Conservation (phyloP, 1,140 invertebrate genomes). For the Drosophila varians region DNA sequence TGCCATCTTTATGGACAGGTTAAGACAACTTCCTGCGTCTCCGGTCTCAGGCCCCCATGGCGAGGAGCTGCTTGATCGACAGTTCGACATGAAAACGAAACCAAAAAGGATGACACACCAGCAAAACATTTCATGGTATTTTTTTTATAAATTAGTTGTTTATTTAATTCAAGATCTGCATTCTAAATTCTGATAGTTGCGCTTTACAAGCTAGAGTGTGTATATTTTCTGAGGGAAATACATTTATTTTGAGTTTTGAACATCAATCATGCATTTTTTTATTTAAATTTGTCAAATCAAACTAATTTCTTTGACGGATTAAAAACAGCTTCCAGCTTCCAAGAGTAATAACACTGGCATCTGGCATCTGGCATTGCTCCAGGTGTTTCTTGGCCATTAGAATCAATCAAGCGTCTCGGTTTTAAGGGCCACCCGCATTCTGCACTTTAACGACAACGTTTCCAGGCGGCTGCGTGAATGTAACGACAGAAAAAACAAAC, state of each 20-base stretch:
- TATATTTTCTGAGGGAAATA: too few relatives aligned
- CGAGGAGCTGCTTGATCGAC: constrained; percentile 23
- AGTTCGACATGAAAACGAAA: constrained; percentile 44
- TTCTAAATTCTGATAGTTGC: background rate
- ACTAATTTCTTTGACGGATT: background rate
- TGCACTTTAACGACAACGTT: constrained; percentile 19
- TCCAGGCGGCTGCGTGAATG: constrained; percentile 24
- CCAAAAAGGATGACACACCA: constrained; percentile 45
- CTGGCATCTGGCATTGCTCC: constrained; percentile 31
- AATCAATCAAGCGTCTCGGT: constrained; percentile 51
- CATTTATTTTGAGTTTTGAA: background rate
- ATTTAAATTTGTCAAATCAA: too few relatives aligned
- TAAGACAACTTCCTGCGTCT: constrained; percentile 52
- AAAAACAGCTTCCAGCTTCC: background rate
- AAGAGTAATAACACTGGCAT: constrained; percentile 8
- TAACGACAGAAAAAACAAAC: constrained; percentile 18
- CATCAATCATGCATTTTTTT: background rate
- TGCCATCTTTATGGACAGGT: constrained; percentile 60
- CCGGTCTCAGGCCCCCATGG: constrained; percentile 10
- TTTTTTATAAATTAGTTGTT: constrained; percentile 51
- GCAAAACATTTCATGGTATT: constrained; percentile 33
- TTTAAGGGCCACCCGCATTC: constrained; percentile 46
- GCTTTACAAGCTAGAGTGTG: too few relatives aligned
- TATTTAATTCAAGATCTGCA: constrained; percentile 30
- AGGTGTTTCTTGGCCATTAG: constrained; percentile 23